Conservation (phyloP, 1,140 invertebrate species). For the Trachymyrmex cornetzi region DNA sequence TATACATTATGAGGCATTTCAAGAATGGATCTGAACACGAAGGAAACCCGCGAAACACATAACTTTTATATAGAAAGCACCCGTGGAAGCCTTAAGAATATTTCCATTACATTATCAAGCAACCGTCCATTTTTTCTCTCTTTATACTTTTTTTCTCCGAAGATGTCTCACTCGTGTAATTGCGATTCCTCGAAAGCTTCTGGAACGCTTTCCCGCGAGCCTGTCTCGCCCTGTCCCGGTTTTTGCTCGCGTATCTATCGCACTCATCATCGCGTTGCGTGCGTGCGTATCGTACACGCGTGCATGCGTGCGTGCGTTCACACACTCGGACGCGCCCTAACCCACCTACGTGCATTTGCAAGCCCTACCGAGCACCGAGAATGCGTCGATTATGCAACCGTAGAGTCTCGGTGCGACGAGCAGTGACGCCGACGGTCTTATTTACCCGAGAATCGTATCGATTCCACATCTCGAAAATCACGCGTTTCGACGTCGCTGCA, state of each 20-base stretch:
- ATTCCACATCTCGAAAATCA: background rate
- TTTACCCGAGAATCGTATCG: constrained; percentile 35
- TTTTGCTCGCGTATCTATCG: constrained; percentile 50
- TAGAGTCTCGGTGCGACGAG: constrained; percentile 55
- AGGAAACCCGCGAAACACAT: too few species aligned
- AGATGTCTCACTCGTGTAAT: background rate
- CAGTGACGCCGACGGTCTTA: constrained; percentile 50
- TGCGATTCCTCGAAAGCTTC: constrained; percentile 10
- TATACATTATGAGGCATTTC: too few species aligned
- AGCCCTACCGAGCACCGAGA: constrained; percentile 65
- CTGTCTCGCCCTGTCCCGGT: constrained; percentile 30
- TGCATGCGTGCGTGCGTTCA: background rate
- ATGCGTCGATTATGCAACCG: constrained; percentile 72
- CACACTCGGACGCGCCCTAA: constrained; percentile 50
- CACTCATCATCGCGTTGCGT: constrained; percentile 13
- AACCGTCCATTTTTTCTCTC: background rate
- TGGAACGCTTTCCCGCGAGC: constrained; percentile 18
- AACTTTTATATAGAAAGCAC: too few species aligned
- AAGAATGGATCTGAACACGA: too few species aligned
- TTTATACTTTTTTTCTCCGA: too few species aligned
- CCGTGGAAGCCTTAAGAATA: too few species aligned
- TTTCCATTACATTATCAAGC: background rate
- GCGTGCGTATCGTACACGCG: background rate
- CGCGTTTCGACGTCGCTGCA: background rate
- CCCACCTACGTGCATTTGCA: constrained; percentile 64